phyloP scores from a whole-genome alignment of 2,888 invertebrate genomes.

The Yponomeuta plumbellus region DNA sequence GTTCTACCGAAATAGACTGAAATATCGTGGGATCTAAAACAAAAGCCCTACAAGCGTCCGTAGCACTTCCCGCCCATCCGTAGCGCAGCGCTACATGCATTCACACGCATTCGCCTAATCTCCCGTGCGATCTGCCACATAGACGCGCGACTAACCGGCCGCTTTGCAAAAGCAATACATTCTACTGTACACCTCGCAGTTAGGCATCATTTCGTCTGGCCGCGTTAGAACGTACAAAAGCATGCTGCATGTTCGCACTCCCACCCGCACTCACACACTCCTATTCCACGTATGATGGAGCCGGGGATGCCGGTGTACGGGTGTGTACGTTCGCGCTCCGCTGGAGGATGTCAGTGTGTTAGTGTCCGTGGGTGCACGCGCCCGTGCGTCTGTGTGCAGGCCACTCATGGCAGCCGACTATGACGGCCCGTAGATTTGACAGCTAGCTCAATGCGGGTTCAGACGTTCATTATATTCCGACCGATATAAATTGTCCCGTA shows the following conservation, averaged over 20 bases:
- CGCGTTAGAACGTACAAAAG: slow-evolving; percentile 54
- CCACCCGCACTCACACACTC: slow-evolving; percentile 68
- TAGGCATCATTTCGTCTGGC: slow-evolving; percentile 72
- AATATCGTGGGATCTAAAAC: slow-evolving; percentile 13
- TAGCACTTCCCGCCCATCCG: slow-evolving; percentile 65
- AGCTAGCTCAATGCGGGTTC: slow-evolving; percentile 77
- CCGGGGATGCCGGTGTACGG: slow-evolving; percentile 44
- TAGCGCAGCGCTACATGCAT: slow-evolving; percentile 60
- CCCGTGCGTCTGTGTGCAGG: slow-evolving; percentile 61
- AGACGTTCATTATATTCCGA: slow-evolving; percentile 73
- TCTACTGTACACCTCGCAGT: slow-evolving; percentile 60
- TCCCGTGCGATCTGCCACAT: slow-evolving; percentile 68
- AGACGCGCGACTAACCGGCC: slow-evolving; percentile 61
- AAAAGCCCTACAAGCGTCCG: slow-evolving; percentile 30
- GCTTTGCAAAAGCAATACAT: slow-evolving; percentile 66
- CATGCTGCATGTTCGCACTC: slow-evolving; percentile 75
- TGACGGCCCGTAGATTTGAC: slow-evolving; percentile 78
- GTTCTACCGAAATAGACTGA: not conserved
- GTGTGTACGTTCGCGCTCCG: slow-evolving; percentile 61
- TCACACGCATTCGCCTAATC: slow-evolving; percentile 73
- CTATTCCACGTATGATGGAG: slow-evolving; percentile 62
- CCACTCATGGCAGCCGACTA: slow-evolving; percentile 76
- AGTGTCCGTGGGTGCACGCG: slow-evolving; percentile 60
- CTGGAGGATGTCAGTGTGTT: slow-evolving; percentile 71
- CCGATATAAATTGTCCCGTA: slow-evolving; percentile 54